Percentiles rank a stretch among this genome's conserved stretches.
phyloP scores from a whole-genome alignment of 1,140 invertebrate species.

The Caenorhabditis inopinata region DNA sequence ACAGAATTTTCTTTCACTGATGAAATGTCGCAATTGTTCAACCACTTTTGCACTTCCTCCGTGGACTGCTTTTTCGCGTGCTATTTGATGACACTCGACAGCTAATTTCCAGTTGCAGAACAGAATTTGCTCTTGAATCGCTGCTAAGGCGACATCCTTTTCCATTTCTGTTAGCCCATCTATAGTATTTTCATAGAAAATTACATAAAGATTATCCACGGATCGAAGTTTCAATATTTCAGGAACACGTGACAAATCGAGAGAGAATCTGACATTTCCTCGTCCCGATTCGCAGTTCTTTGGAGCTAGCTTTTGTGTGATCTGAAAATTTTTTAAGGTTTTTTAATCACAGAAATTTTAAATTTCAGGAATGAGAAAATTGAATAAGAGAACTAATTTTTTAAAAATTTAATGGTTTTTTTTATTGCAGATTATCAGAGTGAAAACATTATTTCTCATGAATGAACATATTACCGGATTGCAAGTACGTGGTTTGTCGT shows the following conservation, averaged over 20 bases:
- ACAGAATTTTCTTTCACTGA: neutral
- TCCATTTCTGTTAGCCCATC: neutral
- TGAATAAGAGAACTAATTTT: too few relatives aligned
- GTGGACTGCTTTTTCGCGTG: neutral
- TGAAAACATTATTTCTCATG: too few relatives aligned
- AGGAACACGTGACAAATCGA: neutral
- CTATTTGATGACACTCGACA: neutral
- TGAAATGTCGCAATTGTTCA: neutral
- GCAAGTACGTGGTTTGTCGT: too few relatives aligned
- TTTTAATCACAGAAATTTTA: neutral
- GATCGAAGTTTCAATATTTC: conserved; percentile 3
- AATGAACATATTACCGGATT: too few relatives aligned
- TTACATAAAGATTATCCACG: conserved; percentile 17
- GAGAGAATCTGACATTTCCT: neutral
- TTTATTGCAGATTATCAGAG: too few relatives aligned
- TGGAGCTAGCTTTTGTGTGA: neutral
- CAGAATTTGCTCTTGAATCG: neutral
- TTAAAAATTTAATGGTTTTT: too few relatives aligned
- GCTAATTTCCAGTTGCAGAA: conserved; percentile 14
- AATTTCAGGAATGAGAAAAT: too few relatives aligned
- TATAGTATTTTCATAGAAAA: neutral
- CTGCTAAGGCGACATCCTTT: neutral
- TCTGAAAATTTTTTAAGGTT: neutral
- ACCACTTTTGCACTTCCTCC: neutral
- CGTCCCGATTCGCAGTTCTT: neutral